Evolutionary conservation across 2,113 vertebrate genomes (phyloP), one percentile per base, ranked within the genome.

Genomic region (Nestor notabilis): DNA sequence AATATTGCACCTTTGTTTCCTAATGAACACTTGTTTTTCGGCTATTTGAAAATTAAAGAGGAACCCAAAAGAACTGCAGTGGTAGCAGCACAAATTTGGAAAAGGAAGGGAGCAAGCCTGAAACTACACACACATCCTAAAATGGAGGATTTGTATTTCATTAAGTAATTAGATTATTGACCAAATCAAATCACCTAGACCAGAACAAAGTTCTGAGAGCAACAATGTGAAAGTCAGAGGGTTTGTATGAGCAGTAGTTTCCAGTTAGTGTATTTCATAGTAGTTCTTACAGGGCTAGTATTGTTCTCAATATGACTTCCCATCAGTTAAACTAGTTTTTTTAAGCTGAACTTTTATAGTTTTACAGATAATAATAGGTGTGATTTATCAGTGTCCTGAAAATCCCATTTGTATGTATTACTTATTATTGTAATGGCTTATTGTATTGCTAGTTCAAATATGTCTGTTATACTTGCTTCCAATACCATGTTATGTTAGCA

Each of bases 231-330:
- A 65, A 41, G n/a, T 16, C 44, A 17, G 24, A 41, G 70, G 13
- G 29, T 61, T 74, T 56, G 18, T 29, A 71, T 44, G 50, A 71
- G 66, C 13, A 31, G 53, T 4, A 24, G 61, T 21, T n/a, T 8
- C 35, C 55, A 18, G 50, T 17, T 17, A 11, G 23, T n/a, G 33
- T 9, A 3, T 60, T 44, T 31, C 19, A 0, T 4, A 33, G 72
- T 3, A 44, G 23, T 69, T 63, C 66, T 52, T 39, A 2, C 2
- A 1, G 52, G 47, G 7, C 17, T 10, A 44, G 37, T 17, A 0
- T 19, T 52, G 46, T 9, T 44, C 70, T 49, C 16, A 13, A 0
- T 4, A 24, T 19, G 21, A 2, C 17, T 60, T 84, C 1, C 16
- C 46, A 5, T 13, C 43, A 20, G 31, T n/a, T 39, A 50, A 64